These are phyloP conservation scores for Lasiurus cinereus DNA, from an alignment of 2,113 vertebrate species.

Conservation along the genomic window DNA sequence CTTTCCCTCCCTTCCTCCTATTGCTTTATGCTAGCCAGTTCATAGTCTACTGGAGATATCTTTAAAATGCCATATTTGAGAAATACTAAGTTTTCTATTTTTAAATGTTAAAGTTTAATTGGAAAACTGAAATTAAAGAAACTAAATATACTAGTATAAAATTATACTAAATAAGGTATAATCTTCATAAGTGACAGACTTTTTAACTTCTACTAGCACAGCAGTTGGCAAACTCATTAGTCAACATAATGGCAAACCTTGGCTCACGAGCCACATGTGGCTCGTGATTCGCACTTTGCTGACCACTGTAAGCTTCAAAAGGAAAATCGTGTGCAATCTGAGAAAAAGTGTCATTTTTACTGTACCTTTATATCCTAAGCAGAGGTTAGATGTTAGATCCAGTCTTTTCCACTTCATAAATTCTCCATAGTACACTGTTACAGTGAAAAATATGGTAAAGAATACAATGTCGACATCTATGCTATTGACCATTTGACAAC, in stretches of 20 bases:
- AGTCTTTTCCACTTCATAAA: background rate
- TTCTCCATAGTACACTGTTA: background rate
- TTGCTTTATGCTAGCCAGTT: background rate
- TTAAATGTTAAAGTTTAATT: background rate
- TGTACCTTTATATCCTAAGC: background rate
- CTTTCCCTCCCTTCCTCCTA: accelerated
- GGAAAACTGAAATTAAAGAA: background rate
- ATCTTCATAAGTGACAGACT: background rate
- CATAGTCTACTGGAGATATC: background rate
- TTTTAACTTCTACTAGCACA: background rate
- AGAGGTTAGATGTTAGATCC: background rate
- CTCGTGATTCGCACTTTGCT: too few species aligned
- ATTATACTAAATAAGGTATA: background rate
- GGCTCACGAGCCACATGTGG: too few species aligned
- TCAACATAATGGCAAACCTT: too few species aligned
- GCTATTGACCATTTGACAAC: background rate
- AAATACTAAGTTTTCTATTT: background rate
- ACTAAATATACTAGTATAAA: background rate
- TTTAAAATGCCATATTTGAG: background rate
- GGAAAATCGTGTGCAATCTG: background rate
- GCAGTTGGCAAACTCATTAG: too few species aligned
- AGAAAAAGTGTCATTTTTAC: background rate
- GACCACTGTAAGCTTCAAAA: background rate
- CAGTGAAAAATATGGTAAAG: background rate
- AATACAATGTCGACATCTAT: background rate